phyloP scores from a whole-genome alignment of 64 coral and sea anemone species.

The Porites lutea region DNA sequence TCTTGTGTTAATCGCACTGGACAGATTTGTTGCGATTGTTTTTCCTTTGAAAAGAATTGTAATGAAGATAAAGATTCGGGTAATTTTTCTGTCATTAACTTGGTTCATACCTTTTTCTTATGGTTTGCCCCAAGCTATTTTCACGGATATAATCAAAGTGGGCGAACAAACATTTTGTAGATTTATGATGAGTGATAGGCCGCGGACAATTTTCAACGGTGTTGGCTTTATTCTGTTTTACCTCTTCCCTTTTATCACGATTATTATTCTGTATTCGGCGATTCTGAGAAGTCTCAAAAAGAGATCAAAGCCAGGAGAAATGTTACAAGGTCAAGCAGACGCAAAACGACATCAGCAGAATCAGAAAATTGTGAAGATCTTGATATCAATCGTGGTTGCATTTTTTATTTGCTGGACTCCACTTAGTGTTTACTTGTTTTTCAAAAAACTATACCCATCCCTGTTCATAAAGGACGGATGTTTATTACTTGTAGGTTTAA shows the following conservation, averaged over 20 bases:
- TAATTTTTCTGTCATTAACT: not conserved
- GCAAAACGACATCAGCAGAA: too few species aligned
- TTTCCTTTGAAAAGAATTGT: not conserved
- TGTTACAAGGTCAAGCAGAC: too few species aligned
- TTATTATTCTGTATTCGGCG: not conserved
- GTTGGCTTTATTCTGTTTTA: not conserved
- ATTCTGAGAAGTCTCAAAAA: not conserved
- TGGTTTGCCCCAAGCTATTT: not conserved
- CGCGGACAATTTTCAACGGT: not conserved
- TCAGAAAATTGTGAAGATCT: too few species aligned
- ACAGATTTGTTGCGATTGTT: conserved; percentile 12
- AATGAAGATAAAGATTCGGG: not conserved
- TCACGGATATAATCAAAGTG: not conserved
- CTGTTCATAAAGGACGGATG: too few species aligned
- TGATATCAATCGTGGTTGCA: too few species aligned
- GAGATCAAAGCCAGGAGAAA: too few species aligned
- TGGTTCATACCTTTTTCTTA: not conserved
- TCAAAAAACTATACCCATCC: too few species aligned
- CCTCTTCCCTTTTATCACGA: not conserved
- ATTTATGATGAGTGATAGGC: not conserved
- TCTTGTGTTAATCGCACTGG: not conserved
- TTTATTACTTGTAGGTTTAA: too few species aligned
- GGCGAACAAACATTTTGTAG: not conserved
- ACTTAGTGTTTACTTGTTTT: too few species aligned
- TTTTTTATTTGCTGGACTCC: too few species aligned